Conservation (phyloP, 2,888 invertebrate genomes). For the Amblyteles armatorius region DNA sequence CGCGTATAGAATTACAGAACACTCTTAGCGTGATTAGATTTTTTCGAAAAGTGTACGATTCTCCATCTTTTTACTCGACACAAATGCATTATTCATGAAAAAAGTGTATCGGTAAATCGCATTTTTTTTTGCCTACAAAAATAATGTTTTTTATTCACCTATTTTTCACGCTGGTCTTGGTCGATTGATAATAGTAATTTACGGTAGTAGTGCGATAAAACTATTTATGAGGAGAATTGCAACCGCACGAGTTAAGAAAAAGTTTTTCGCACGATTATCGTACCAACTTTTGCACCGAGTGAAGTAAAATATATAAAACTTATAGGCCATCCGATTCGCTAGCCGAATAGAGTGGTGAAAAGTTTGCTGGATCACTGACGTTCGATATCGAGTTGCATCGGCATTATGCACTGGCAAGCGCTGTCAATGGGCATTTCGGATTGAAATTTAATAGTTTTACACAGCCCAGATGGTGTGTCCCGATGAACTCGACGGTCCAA, state of each 20-base stretch:
- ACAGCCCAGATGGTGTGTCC: constrained; percentile 75
- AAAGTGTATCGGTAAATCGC: background rate
- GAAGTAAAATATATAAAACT: background rate
- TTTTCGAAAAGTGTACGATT: constrained; percentile 36
- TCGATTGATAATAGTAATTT: background rate
- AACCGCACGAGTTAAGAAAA: no score
- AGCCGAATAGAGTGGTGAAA: background rate
- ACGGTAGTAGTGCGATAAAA: no score
- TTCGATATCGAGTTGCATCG: constrained; percentile 12
- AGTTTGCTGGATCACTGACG: background rate
- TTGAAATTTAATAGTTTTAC: constrained; percentile 70
- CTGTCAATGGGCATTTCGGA: constrained; percentile 68
- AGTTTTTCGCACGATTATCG: background rate
- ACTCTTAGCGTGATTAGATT: constrained; percentile 54
- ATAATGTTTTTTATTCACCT: background rate
- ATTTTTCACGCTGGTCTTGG: background rate
- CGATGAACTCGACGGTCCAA: constrained; percentile 64
- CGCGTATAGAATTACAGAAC: constrained; percentile 48
- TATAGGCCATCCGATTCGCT: background rate
- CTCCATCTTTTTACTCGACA: background rate
- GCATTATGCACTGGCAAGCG: constrained; percentile 64
- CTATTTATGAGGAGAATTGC: no score
- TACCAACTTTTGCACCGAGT: no score
- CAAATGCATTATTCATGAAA: background rate
- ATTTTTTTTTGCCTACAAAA: background rate